Evolutionary conservation across 1,140 invertebrate genomes (phyloP).

Genomic region (Pteromalus puparum): DNA sequence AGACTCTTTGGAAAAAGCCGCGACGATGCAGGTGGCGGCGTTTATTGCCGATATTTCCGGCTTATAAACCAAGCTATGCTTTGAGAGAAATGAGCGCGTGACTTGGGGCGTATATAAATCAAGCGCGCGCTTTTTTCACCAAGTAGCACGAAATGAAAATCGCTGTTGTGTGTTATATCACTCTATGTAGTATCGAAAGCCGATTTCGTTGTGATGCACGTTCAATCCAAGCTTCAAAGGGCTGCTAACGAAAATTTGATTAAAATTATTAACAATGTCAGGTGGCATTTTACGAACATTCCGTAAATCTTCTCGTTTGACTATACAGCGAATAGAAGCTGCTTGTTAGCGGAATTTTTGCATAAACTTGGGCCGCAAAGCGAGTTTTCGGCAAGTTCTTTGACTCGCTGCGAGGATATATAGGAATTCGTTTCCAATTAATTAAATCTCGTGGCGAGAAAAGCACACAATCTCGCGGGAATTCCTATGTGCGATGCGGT

Average conservation of each 20-base stretch:
- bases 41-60: constrained; percentile 43
- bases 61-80: constrained; percentile 30
- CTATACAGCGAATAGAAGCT: no score
- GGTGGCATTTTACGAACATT: no score
- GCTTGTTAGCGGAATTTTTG: no score
- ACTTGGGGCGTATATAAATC: constrained; percentile 9
- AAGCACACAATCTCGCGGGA: no score
- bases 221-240: background rate
- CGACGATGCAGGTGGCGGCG: background rate
- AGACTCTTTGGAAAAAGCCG: background rate
- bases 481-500: no score
- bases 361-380: no score
- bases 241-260: background rate
- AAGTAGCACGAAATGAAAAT: background rate
- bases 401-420: no score
- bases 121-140: background rate
- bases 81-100: constrained; percentile 19
- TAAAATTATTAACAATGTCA: background rate
- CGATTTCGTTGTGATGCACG: background rate
- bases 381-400: no score
- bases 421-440: no score
- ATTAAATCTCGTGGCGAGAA: no score
- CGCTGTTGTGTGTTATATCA: background rate
- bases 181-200: background rate
- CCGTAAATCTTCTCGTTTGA: no score